Evolutionary conservation across 2,797 vertebrate species (phyloP).

Genomic region (Enoplosus armatus): DNA sequence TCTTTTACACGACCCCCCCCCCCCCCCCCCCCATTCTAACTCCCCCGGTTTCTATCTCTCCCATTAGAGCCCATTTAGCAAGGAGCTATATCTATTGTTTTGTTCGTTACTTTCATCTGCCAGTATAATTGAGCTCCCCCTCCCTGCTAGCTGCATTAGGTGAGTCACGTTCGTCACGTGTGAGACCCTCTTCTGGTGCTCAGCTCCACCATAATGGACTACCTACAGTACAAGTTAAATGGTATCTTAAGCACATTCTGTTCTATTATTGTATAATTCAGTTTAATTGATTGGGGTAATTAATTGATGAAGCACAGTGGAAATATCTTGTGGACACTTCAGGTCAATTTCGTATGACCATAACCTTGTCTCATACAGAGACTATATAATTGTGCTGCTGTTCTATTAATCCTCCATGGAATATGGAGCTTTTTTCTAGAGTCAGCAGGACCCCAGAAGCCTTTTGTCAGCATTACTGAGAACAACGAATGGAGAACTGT

Average conservation of each 20-base stretch:
- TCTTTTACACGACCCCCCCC: constrained; percentile 9
- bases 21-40: neutral
- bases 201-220: constrained; percentile 57
- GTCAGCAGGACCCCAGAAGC: constrained; percentile 64
- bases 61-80: constrained; percentile 78
- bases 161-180: constrained; percentile 62
- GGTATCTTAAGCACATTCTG: constrained; percentile 60
- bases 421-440: constrained; percentile 38
- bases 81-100: constrained; percentile 74
- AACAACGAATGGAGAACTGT: constrained; percentile 59
- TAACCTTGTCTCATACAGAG: constrained; percentile 62
- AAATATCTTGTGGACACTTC: constrained; percentile 55
- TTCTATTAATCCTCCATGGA: constrained; percentile 63
- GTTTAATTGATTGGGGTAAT: constrained; percentile 69
- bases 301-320: constrained; percentile 59
- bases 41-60: constrained; percentile 50
- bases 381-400: constrained; percentile 54
- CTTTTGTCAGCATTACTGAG: constrained; percentile 65
- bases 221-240: constrained; percentile 49
- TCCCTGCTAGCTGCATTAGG: constrained; percentile 63
- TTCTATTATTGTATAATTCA: constrained; percentile 62
- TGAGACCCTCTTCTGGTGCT: constrained; percentile 43
- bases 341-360: constrained; percentile 63
- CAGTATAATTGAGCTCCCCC: constrained; percentile 75
- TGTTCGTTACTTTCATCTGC: constrained; percentile 75